Conservation (phyloP, 2,113 vertebrate genomes). For the Platichthys stellatus region DNA sequence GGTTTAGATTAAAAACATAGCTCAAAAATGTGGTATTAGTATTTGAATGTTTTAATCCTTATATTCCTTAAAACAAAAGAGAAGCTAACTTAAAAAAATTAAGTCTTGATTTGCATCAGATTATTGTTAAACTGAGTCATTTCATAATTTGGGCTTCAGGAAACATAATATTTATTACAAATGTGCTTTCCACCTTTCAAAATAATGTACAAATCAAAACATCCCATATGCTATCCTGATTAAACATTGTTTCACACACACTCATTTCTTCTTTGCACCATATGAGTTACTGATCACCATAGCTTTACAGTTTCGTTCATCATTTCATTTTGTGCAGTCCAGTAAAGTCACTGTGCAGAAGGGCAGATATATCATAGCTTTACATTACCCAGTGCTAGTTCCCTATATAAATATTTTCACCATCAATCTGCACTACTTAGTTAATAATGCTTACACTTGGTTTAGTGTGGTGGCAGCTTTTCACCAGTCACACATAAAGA, state of each 20-base stretch:
- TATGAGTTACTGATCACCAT: slow-evolving; percentile 8
- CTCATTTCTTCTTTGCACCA: neutral
- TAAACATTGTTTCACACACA: slow-evolving; percentile 11
- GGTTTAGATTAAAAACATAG: neutral
- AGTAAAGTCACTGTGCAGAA: neutral
- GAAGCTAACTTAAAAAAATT: neutral
- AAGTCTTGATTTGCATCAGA: no score
- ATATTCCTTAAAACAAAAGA: slow-evolving; percentile 5
- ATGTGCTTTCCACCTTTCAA: neutral
- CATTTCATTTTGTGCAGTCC: slow-evolving; percentile 4
- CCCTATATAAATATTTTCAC: slow-evolving; percentile 53
- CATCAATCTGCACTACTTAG: slow-evolving; percentile 52
- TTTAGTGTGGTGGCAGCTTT: slow-evolving; percentile 65
- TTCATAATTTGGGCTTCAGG: no score
- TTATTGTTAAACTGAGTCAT: no score
- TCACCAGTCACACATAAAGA: slow-evolving; percentile 62
- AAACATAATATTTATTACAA: neutral
- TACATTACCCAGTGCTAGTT: slow-evolving; percentile 18
- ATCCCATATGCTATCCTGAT: neutral
- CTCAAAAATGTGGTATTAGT: neutral
- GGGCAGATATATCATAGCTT: slow-evolving; percentile 33
- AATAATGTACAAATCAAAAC: neutral
- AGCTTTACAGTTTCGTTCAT: neutral
- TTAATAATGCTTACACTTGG: slow-evolving; percentile 69
- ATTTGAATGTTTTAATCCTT: neutral